Evolutionary conservation across 2,888 invertebrate genomes (phyloP).

Genomic region (Nudaria mundana): DNA sequence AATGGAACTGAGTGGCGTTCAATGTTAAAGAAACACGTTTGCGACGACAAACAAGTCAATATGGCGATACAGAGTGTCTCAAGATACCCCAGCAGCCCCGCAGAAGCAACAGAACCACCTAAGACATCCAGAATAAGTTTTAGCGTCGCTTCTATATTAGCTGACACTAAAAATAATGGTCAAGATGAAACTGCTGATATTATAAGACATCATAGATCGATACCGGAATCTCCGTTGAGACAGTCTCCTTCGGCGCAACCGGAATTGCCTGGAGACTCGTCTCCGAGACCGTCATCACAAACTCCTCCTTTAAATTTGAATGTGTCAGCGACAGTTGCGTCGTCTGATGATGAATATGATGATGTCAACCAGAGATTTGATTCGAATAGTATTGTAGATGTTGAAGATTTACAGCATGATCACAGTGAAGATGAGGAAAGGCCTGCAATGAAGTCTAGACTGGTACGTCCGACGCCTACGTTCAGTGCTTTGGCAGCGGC

Average conservation of each 20-base stretch:
- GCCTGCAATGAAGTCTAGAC: constrained; percentile 55
- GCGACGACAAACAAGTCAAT: constrained; percentile 81
- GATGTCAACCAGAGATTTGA: constrained; percentile 81
- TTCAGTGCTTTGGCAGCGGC: constrained; percentile 87
- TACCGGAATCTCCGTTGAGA: constrained; percentile 71
- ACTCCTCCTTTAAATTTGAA: constrained; percentile 74
- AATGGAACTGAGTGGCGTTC: constrained; percentile 78
- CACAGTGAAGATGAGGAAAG: constrained; percentile 74
- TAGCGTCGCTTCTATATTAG: constrained; percentile 93
- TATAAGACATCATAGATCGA: constrained; percentile 75
- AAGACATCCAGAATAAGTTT: constrained; percentile 89
- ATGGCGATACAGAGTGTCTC: constrained; percentile 86
- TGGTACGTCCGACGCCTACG: constrained; percentile 86
- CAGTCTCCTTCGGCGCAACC: constrained; percentile 73
- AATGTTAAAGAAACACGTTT: constrained; percentile 83
- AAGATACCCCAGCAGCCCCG: constrained; percentile 84
- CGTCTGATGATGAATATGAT: constrained; percentile 84
- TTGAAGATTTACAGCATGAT: constrained; percentile 87
- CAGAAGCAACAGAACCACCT: constrained; percentile 81
- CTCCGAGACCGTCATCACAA: constrained; percentile 65
- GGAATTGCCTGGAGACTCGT: constrained; percentile 69
- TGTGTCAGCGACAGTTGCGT: constrained; percentile 71
- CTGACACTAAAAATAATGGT: constrained; percentile 87
- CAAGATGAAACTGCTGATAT: constrained; percentile 70
- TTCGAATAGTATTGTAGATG: constrained; percentile 87